Evolutionary conservation across 1,140 invertebrate genomes (phyloP).

Genomic region (Probaryconus sp.): DNA sequence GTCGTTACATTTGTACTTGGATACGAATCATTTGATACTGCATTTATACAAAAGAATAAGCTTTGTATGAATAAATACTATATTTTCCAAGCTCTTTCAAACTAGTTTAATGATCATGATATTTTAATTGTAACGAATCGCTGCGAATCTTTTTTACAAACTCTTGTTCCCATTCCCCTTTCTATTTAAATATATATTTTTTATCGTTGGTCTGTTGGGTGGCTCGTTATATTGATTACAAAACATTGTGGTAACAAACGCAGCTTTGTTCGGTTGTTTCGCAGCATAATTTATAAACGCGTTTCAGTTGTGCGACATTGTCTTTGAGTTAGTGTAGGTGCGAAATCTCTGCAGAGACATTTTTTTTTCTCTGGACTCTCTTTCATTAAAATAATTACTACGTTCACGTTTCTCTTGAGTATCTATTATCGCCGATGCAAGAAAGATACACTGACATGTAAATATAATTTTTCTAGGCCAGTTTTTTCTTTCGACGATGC

Average conservation of each 20-base stretch:
- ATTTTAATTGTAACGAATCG: conserved; percentile 1
- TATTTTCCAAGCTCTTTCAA: conserved; percentile 28
- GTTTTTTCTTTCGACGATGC: conserved; percentile 36
- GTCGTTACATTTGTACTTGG: conserved; percentile 49
- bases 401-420: conserved; percentile 38
- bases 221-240: conserved; percentile 10
- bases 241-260: conserved; percentile 7
- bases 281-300: conserved; percentile 12
- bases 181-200: no score
- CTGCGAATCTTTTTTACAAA: background rate
- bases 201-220: conserved; percentile 1
- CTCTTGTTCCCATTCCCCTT: conserved; percentile 2
- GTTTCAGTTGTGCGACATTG: background rate
- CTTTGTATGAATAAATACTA: conserved; percentile 44
- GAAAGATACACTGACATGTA: conserved; percentile 21
- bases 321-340: conserved; percentile 17
- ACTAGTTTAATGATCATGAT: conserved; percentile 13
- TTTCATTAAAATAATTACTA: conserved; percentile 38
- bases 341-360: conserved; percentile 6
- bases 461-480: conserved; percentile 46
- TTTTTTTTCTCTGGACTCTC: conserved; percentile 36
- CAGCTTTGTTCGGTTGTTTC: conserved; percentile 18
- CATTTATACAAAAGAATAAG: conserved; percentile 46
- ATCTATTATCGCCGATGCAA: conserved; percentile 17
- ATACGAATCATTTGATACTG: conserved; percentile 49